Evolutionary conservation across 2,888 invertebrate genomes (phyloP), one percentile per base, ranked within the genome.

Genomic region (Paralinhomoeus sp.): DNA sequence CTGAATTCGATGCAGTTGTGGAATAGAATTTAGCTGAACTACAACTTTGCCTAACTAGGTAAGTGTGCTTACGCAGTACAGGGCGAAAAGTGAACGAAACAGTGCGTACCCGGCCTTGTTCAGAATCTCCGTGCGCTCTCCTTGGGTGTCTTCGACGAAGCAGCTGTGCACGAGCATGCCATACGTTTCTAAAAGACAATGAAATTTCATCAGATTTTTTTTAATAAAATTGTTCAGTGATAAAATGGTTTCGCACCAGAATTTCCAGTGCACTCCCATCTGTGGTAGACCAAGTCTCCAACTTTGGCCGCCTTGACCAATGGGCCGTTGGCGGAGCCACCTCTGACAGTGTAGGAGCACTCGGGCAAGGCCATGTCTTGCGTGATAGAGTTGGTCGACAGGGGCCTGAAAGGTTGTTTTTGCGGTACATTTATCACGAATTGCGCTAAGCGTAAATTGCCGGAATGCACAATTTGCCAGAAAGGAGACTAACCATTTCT

Each of bases 121-220:
- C 37, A 45, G 12, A 7, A 47, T 47, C 22, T 2, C n/a, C 18
- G 41, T 37, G 17, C 22, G 21, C 15, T 37, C 24, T 2, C 47
- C 47, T 5, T n/a, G 23, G 3, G 23, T 12, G 34, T 44, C 37
- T 20, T 45, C 48, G 12, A 45, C 44, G 31, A 24, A 43, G 42
- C 48, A 48, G 22, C 33, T 31, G 41, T 48, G 48, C 2, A 48
- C 41, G 41, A 43, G 23, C 40, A 48, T 47, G 15, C 47, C 47
- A 34, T 47, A 47, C 9, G 34, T 37, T 15, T 43, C 43, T 45
- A 36, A 13, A 42, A 22, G 20, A 24, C 13, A 13, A 41, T 13
- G 21, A n/a, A 31, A 22, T 42, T 36, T 37, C 9, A 39, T 36
- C 23, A n/a, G n/a, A n/a, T 34, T 15, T 41, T 12, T 18, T 7